Evolutionary conservation across 2,113 vertebrate species (phyloP).

Genomic region (Malurus cyaneus): DNA sequence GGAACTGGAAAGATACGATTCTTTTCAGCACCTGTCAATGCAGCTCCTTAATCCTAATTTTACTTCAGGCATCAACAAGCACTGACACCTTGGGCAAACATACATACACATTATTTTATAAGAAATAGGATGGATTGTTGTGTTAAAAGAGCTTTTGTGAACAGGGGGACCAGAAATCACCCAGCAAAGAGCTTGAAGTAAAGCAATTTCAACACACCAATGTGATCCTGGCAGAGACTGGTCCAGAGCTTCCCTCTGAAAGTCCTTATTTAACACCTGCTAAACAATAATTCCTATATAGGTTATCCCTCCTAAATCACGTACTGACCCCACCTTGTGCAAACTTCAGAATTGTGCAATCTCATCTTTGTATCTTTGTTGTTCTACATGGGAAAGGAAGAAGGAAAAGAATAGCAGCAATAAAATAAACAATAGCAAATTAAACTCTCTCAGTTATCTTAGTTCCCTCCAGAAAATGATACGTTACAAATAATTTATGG

Average conservation of each 20-base stretch:
- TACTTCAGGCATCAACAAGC: not conserved
- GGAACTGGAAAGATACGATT: not conserved
- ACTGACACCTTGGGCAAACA: not conserved
- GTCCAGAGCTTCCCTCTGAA: not conserved
- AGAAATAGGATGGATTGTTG: not conserved
- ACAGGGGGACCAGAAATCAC: not conserved
- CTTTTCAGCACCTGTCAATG: not conserved
- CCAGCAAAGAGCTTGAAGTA: not conserved
- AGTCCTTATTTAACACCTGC: not conserved
- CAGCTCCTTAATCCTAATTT: conserved; percentile 19
- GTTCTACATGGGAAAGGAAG: not conserved
- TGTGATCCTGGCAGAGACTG: not conserved
- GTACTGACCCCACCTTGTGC: not conserved
- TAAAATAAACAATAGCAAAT: not conserved
- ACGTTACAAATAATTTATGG: not conserved
- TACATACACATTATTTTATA: not conserved
- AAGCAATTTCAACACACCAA: not conserved
- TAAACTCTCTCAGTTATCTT: not conserved
- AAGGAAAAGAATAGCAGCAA: not conserved
- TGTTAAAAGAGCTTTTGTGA: not conserved
- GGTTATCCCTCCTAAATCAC: not conserved
- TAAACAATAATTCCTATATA: not conserved
- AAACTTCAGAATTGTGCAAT: not conserved
- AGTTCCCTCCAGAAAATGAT: not conserved
- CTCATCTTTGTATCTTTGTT: not conserved